phyloP scores from a whole-genome alignment of 1,140 invertebrate species.

The Trypoxylus dichotomus region DNA sequence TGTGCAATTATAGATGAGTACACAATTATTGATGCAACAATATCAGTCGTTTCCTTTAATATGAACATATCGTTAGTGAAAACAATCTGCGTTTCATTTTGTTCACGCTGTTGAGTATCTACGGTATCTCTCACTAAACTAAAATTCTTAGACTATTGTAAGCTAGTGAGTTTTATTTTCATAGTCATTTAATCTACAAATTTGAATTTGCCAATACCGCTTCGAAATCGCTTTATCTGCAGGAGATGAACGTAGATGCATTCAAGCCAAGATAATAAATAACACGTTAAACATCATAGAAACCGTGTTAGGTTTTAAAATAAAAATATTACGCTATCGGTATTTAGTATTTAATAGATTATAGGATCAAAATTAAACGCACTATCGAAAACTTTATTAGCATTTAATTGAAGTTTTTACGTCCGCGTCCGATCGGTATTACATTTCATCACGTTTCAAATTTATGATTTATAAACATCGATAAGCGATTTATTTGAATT shows the following conservation, averaged over 20 bases:
- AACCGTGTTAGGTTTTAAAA: neutral
- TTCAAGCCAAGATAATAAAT: neutral
- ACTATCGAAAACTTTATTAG: constrained; percentile 22
- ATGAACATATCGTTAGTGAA: no score
- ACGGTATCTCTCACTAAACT: no score
- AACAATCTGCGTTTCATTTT: no score
- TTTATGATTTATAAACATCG: constrained; percentile 21
- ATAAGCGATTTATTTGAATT: constrained; percentile 11
- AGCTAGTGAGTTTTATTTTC: no score
- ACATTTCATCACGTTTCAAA: constrained; percentile 7
- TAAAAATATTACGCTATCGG: neutral
- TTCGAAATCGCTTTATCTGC: neutral
- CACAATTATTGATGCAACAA: no score
- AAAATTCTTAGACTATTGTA: no score
- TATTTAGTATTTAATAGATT: neutral
- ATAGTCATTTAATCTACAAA: no score
- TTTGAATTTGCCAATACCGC: no score
- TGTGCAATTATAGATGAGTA: no score
- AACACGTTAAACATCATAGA: neutral
- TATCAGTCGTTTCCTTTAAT: no score
- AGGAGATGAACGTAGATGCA: neutral
- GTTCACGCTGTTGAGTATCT: no score
- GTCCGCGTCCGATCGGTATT: neutral
- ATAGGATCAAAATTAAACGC: constrained; percentile 2
- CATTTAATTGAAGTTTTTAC: constrained; percentile 22